A percentile compares a stretch with the other conserved stretches of the same genome.
Evolutionary conservation across 2,113 vertebrate genomes (phyloP).

Genomic region (Rynchops niger): DNA sequence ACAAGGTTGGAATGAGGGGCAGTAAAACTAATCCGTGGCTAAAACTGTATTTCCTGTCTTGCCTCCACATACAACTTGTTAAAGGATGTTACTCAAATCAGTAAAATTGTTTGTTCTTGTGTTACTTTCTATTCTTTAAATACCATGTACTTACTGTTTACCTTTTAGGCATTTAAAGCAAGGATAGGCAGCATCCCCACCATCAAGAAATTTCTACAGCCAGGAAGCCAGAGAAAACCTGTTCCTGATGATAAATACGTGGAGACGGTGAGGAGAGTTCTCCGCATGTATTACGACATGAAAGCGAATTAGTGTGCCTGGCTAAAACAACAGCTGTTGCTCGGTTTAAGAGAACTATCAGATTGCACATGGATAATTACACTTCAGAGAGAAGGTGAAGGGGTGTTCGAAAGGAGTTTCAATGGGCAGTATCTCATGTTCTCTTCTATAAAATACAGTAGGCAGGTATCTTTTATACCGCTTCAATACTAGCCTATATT

Average conservation of each 20-base stretch:
- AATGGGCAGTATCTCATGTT: fast-evolving
- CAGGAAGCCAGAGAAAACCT: constrained; percentile 85
- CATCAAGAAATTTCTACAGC: constrained; percentile 82
- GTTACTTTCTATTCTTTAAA: neutral
- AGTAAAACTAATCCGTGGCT: neutral
- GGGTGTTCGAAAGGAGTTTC: fast-evolving
- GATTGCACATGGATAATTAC: fast-evolving
- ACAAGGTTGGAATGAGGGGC: neutral
- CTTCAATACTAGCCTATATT: neutral
- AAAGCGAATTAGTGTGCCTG: neutral
- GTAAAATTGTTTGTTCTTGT: neutral
- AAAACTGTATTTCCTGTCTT: neutral
- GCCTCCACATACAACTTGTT: neutral
- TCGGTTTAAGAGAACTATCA: neutral
- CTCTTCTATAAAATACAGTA: neutral
- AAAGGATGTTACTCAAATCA: neutral
- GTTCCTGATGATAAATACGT: constrained; percentile 76
- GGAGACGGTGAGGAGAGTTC: constrained; percentile 73
- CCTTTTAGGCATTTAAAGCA: constrained; percentile 79
- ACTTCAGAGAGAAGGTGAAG: neutral
- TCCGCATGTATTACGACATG: constrained; percentile 6
- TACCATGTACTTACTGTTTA: neutral
- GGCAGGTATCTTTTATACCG: neutral
- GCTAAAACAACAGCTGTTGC: neutral
- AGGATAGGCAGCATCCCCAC: constrained; percentile 76